phyloP scores from a whole-genome alignment of 2,797 vertebrate genomes.

The Phrynocephalus forsythii region DNA sequence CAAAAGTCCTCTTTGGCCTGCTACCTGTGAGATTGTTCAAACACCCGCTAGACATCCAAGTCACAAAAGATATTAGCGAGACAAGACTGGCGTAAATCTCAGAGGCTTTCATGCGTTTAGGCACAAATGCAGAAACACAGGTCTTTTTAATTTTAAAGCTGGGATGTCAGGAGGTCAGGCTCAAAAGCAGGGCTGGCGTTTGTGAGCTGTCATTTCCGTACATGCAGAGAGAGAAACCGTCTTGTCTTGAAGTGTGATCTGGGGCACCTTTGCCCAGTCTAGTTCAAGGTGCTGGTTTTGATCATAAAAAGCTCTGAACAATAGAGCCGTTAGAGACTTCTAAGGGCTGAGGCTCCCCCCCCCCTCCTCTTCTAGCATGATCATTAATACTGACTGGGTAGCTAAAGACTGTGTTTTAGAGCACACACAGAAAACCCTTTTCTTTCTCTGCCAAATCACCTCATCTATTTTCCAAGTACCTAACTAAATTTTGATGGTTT shows the following conservation, averaged over 20 bases:
- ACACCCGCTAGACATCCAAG: not conserved
- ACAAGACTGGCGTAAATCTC: accelerated
- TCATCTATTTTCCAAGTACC: not conserved
- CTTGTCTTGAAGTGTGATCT: not conserved
- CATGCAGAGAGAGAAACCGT: not conserved
- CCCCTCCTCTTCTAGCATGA: not conserved
- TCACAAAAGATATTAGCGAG: not conserved
- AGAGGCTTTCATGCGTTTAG: not conserved
- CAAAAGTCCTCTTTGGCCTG: not conserved
- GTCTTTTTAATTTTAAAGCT: not conserved
- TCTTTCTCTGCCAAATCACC: not conserved
- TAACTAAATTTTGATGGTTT: not conserved
- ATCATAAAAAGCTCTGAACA: slow-evolving; percentile 16
- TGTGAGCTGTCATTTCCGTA: slow-evolving; percentile 4
- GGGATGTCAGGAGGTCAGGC: not conserved
- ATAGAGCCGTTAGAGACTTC: not conserved
- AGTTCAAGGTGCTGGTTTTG: slow-evolving; percentile 13
- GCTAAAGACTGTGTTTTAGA: not conserved
- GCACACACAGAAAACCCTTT: not conserved
- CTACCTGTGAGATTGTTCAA: not conserved
- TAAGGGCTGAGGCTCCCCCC: not conserved
- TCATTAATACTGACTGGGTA: not conserved
- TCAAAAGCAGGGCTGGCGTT: not conserved
- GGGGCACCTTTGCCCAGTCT: slow-evolving; percentile 9
- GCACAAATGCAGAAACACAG: slow-evolving; percentile 15